Base-by-base conservation (phyloP, 2,888 invertebrate species). In the Trissonchulus latispiculum region DNA sequence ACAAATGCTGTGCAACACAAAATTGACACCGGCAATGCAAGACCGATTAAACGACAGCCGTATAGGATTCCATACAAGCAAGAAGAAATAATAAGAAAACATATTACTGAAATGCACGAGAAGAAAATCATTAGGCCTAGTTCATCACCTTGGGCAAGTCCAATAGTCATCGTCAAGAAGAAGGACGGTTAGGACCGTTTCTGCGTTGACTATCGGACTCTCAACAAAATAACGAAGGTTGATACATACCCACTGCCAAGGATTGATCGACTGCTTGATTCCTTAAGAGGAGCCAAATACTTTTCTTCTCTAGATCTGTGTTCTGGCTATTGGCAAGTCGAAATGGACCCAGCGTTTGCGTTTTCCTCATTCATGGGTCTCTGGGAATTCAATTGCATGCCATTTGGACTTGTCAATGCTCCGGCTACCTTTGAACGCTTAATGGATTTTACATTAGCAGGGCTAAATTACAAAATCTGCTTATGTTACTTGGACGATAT, bases 131-230 rank as follows among this genome's bases (percentile, higher is more conserved):
- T n/a, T n/a, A n/a, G n/a, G n/a, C n/a, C n/a, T n/a, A n/a, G n/a
- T n/a, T n/a, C n/a, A n/a, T n/a, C n/a, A n/a, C n/a, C n/a, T n/a
- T n/a, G n/a, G n/a, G n/a, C n/a, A n/a, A n/a, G n/a, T n/a, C n/a
- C n/a, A n/a, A n/a, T n/a, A n/a, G n/a, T n/a, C n/a, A n/a, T n/a
- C n/a, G n/a, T n/a, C n/a, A n/a, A n/a, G n/a, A n/a, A n/a, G n/a
- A n/a, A n/a, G n/a, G n/a, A n/a, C n/a, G n/a, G n/a, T n/a, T n/a
- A n/a, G n/a, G n/a, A n/a, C n/a, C 75, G 74, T 70, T 77, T 76
- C 18, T 79, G 78, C 62, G 73, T 77, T 8, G 77, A 78, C 70
- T 79, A 76, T 70, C 36, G 78, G 31, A 31, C 72, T 1, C 48
- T 79, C 1, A 79, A 78, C 73, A 37, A 15, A 3, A 74, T 77